A percentile compares a stretch with the other conserved stretches of the same genome.
These are phyloP conservation scores for Botia kubotai DNA, from an alignment of 2,797 vertebrate genomes.

Conservation along the genomic window DNA sequence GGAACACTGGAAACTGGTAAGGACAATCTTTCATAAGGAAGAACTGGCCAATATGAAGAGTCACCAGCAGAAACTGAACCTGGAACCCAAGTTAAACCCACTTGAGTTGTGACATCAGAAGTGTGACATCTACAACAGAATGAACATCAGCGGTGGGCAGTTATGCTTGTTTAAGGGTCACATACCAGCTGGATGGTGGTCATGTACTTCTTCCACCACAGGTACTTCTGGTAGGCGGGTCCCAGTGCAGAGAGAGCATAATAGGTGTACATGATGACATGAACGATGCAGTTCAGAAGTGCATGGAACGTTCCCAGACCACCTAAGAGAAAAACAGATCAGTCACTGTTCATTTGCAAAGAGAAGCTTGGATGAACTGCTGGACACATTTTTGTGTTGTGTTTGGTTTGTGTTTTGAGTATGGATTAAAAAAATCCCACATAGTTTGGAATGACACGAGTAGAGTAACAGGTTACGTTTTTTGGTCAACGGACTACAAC, in stretches of 20 bases:
- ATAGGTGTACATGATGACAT: conserved; percentile 87
- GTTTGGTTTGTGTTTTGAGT: too few species aligned
- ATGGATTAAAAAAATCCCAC: too few species aligned
- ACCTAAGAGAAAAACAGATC: conserved; percentile 68
- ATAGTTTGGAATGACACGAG: not conserved
- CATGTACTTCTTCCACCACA: conserved; percentile 92
- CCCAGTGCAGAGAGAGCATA: conserved; percentile 85
- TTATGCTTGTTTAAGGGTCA: conserved; percentile 38
- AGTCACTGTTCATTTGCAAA: too few species aligned
- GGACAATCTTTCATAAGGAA: conserved; percentile 85
- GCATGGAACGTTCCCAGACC: conserved; percentile 89
- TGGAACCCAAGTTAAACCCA: conserved; percentile 50
- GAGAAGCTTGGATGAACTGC: too few species aligned
- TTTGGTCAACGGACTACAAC: not conserved
- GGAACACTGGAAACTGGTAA: conserved; percentile 83
- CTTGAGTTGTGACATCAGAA: not conserved
- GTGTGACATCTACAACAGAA: not conserved
- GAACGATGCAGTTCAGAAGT: conserved; percentile 82
- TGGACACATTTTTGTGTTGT: too few species aligned
- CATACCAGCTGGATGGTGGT: conserved; percentile 86
- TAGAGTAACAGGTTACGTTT: not conserved
- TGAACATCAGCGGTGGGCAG: not conserved
- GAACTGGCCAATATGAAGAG: conserved; percentile 80
- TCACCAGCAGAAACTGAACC: conserved; percentile 84
- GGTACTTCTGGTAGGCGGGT: conserved; percentile 83